Evolutionary conservation across 1,140 invertebrate genomes (phyloP).

Genomic region (Hormaphis cornu): DNA sequence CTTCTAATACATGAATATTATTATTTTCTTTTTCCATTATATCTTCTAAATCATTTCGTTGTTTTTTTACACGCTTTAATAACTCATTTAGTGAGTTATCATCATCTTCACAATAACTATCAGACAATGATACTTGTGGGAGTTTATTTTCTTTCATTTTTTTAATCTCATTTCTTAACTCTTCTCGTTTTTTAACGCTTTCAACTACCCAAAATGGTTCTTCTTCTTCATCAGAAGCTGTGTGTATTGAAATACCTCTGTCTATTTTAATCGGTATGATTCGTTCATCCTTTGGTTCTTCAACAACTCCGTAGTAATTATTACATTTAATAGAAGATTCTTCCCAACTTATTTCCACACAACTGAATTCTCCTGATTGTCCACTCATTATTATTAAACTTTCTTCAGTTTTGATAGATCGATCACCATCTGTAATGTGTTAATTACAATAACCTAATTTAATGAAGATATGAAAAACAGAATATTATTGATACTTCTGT

Average conservation of each 20-base stretch:
- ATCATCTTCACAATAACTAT: background rate
- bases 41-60: conserved; percentile 58
- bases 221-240: conserved; percentile 52
- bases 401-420: conserved; percentile 10
- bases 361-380: conserved; percentile 12
- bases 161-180: conserved; percentile 7
- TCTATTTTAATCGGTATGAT: conserved; percentile 42
- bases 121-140: background rate
- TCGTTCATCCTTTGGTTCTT: conserved; percentile 42
- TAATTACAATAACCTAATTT: conserved; percentile 10
- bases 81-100: conserved; percentile 47
- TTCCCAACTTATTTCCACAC: conserved; percentile 27
- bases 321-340: conserved; percentile 21
- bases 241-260: conserved; percentile 53
- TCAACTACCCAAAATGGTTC: conserved; percentile 32
- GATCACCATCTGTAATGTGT: conserved; percentile 26
- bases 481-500: background rate
- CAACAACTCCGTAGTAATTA: conserved; percentile 43
- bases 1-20: background rate
- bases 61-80: conserved; percentile 54
- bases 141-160: conserved; percentile 20
- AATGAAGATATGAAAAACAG: conserved; percentile 13
- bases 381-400: conserved; percentile 10
- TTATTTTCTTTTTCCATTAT: conserved; percentile 54
- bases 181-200: conserved; percentile 9